These are phyloP conservation scores for Anthophora plumipes DNA, from an alignment of 2,888 invertebrate genomes.

Conservation along the genomic window DNA sequence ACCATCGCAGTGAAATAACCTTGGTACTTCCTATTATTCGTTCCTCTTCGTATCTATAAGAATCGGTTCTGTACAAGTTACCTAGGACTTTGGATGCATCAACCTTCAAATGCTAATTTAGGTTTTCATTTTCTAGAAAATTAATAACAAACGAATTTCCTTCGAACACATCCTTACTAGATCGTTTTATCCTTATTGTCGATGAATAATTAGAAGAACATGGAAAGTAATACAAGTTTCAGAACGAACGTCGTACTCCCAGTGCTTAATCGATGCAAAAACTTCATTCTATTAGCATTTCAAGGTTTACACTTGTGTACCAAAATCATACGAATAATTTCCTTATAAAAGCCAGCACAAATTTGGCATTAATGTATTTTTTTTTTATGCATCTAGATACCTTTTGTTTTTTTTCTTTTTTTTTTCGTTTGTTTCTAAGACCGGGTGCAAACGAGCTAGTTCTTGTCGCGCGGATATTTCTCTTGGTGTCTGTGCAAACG, in stretches of 20 bases:
- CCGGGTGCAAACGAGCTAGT: no score
- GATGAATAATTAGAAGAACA: slow-evolving; percentile 40
- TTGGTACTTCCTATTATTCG: slow-evolving; percentile 6
- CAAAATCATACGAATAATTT: slow-evolving; percentile 49
- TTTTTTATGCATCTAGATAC: slow-evolving; percentile 56
- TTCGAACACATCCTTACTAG: slow-evolving; percentile 3
- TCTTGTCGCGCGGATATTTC: no score
- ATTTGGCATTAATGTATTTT: slow-evolving; percentile 55
- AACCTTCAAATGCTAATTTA: slow-evolving; percentile 52
- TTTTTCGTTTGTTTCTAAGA: no score
- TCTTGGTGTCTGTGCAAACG: no score
- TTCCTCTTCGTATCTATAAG: slow-evolving; percentile 24
- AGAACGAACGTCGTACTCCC: background rate
- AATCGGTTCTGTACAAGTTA: slow-evolving; percentile 36
- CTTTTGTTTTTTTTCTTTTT: no score
- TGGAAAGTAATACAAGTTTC: background rate
- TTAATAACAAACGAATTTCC: slow-evolving; percentile 14
- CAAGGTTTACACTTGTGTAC: slow-evolving; percentile 28
- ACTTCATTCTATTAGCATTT: slow-evolving; percentile 32
- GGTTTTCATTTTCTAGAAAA: background rate
- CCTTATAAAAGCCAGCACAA: slow-evolving; percentile 45
- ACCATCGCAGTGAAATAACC: slow-evolving; percentile 29
- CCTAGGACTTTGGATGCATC: slow-evolving; percentile 40
- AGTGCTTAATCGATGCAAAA: slow-evolving; percentile 17
- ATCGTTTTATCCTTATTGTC: slow-evolving; percentile 44